These are phyloP conservation scores for Athrips mouffetella DNA, from an alignment of 2,888 invertebrate species.

Conservation along the genomic window DNA sequence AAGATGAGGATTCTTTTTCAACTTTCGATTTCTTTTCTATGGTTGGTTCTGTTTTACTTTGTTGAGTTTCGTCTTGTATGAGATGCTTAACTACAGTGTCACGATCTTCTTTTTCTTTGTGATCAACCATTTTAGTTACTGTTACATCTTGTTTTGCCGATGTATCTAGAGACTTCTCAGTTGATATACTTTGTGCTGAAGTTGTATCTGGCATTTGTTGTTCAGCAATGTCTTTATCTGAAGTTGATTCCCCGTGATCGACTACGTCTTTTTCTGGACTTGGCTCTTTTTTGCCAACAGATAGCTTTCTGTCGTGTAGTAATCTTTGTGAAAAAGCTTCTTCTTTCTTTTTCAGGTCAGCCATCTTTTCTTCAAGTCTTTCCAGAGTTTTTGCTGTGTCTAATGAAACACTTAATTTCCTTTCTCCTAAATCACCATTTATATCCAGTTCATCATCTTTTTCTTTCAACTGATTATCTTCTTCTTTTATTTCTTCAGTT, in stretches of 20 bases:
- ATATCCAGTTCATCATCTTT: conserved; percentile 6
- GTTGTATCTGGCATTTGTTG: neutral
- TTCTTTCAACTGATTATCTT: conserved; percentile 6
- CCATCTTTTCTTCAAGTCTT: conserved; percentile 67
- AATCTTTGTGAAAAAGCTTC: conserved; percentile 30
- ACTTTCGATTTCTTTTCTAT: conserved; percentile 18
- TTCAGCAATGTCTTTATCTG: conserved; percentile 22
- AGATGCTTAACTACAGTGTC: too few relatives aligned
- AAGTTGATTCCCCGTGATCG: conserved; percentile 25
- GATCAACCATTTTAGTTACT: neutral
- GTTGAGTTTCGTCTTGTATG: too few relatives aligned
- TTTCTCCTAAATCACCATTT: conserved; percentile 29
- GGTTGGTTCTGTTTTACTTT: conserved; percentile 17
- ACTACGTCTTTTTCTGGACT: conserved; percentile 41
- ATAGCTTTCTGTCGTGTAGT: conserved; percentile 33
- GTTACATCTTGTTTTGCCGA: too few relatives aligned
- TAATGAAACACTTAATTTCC: conserved; percentile 45
- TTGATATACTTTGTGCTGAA: neutral
- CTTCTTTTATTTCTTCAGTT: neutral
- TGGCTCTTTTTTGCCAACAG: conserved; percentile 44
- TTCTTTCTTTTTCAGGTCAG: conserved; percentile 55
- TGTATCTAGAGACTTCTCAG: neutral
- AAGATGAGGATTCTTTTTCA: conserved; percentile 35
- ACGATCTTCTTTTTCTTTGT: neutral
- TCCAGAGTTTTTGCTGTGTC: conserved; percentile 66